These are phyloP conservation scores for Lithodes maja DNA, from an alignment of 2,888 invertebrate genomes.

Conservation along the genomic window DNA sequence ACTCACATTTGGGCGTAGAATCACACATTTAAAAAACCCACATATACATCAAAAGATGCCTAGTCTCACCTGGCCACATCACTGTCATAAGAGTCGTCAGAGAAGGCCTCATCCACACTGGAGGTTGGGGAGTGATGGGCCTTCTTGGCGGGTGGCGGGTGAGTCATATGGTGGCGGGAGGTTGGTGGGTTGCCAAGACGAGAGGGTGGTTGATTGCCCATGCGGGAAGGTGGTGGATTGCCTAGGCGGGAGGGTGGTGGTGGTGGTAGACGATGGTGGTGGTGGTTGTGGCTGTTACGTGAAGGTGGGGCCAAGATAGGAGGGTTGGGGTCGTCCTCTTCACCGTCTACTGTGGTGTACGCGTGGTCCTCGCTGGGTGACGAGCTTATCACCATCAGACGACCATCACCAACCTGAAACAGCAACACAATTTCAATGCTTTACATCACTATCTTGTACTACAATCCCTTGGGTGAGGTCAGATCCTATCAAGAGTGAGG, in stretches of 20 bases:
- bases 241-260: conserved; percentile 7
- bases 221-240: conserved; percentile 47
- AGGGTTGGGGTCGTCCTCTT: conserved; percentile 32
- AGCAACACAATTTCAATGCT: background rate
- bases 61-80: conserved; percentile 64
- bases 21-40: no score
- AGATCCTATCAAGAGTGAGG: no score
- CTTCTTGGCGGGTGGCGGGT: conserved; percentile 51
- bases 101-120: conserved; percentile 71
- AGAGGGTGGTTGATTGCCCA: conserved; percentile 54
- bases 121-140: conserved; percentile 66
- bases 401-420: conserved; percentile 47
- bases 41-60: no score
- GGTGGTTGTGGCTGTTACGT: background rate
- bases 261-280: background rate
- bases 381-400: conserved; percentile 82
- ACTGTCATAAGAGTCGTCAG: conserved; percentile 70
- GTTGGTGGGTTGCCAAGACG: background rate
- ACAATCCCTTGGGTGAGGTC: no score
- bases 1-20: no score
- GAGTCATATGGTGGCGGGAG: conserved; percentile 19
- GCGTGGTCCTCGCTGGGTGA: conserved; percentile 96
- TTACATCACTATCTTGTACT: no score
- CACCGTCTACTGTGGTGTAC: conserved; percentile 78
- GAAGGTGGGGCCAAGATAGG: conserved; percentile 2